Conservation (phyloP, 2,888 invertebrate species). For the Lithodes maja region DNA sequence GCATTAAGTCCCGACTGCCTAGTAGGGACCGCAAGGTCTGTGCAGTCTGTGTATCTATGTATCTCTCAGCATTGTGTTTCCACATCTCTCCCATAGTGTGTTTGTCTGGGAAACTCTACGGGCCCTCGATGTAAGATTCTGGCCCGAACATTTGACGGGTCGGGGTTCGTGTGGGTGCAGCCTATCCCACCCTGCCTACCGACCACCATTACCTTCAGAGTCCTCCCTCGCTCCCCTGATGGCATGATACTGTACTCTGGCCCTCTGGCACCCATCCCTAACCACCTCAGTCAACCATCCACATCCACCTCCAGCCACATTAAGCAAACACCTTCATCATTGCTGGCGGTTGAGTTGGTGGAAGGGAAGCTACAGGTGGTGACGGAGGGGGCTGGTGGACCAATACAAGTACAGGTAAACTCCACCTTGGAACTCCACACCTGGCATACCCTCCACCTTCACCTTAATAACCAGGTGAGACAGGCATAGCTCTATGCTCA, state of each 20-base stretch:
- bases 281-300: no score
- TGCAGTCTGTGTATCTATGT: no score
- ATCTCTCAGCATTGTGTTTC: no score
- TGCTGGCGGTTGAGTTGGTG: constrained; percentile 38
- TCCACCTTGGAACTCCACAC: constrained; percentile 16
- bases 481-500: no score
- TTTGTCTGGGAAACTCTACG: constrained; percentile 43
- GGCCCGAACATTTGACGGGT: constrained; percentile 40
- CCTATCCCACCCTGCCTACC: constrained; percentile 53
- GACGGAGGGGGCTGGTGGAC: constrained; percentile 30
- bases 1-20: no score
- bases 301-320: not conserved
- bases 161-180: constrained; percentile 55
- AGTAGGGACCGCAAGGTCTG: no score
- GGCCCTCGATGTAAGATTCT: constrained; percentile 53
- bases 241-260: constrained; percentile 51
- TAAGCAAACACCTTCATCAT: constrained; percentile 13
- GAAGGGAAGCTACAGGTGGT: constrained; percentile 25
- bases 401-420: constrained; percentile 15
- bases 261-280: constrained; percentile 12
- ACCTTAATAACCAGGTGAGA: constrained; percentile 43
- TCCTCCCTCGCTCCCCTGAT: constrained; percentile 42
- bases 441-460: constrained; percentile 40
- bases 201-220: constrained; percentile 40
- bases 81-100: not conserved